Conservation (phyloP, 2,888 invertebrate species). For the Ethmia dodecea region DNA sequence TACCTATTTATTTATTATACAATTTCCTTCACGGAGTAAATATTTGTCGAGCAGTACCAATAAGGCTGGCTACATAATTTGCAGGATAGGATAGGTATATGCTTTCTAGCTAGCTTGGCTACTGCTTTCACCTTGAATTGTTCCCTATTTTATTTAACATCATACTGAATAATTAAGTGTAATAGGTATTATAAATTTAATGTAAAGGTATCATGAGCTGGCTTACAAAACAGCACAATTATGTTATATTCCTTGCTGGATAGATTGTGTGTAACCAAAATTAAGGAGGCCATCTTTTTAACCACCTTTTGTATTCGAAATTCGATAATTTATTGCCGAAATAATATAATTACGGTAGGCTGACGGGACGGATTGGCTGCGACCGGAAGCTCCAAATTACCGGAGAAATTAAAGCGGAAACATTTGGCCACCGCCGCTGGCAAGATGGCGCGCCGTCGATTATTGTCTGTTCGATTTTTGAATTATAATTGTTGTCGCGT, state of each 20-base stretch:
- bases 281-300: conserved; percentile 58
- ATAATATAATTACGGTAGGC: conserved; percentile 75
- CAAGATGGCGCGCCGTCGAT: conserved; percentile 64
- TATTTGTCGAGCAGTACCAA: no score
- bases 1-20: no score
- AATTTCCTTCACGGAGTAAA: no score
- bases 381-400: conserved; percentile 75
- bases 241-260: neutral
- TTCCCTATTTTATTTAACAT: no score
- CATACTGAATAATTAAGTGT: no score
- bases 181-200: no score
- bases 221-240: no score
- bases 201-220: no score
- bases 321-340: conserved; percentile 77
- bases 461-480: conserved; percentile 14
- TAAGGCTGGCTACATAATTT: no score
- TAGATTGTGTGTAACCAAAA: conserved; percentile 58
- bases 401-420: conserved; percentile 78
- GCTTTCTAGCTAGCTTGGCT: no score
- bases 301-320: conserved; percentile 70
- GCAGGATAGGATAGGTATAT: no score
- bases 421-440: conserved; percentile 75
- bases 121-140: no score
- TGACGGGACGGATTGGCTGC: conserved; percentile 73
- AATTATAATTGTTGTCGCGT: conserved; percentile 10